These are phyloP conservation scores for Apostichopus japonicus DNA, from an alignment of 35 echinoderm and acorn worm genomes.

Conservation along the genomic window DNA sequence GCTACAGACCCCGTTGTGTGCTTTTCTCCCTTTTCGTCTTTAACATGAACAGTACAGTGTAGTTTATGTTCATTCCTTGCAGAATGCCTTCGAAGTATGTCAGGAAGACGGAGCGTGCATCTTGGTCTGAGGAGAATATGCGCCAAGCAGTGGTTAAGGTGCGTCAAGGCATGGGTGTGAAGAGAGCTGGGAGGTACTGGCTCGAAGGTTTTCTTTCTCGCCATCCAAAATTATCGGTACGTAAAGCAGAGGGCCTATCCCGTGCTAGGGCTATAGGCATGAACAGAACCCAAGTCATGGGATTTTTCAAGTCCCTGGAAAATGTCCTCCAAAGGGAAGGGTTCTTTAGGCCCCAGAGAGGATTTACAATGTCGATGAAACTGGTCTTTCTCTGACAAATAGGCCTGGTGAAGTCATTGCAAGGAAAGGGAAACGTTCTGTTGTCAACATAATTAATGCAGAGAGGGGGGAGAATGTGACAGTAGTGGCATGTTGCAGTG, in stretches of 20 bases:
- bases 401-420: not conserved
- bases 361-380: constrained; percentile 58
- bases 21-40: too few relatives aligned
- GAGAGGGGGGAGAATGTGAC: constrained; percentile 67
- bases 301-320: not conserved
- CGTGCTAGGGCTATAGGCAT: not conserved
- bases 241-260: not conserved
- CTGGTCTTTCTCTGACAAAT: constrained; percentile 1
- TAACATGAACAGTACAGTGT: too few relatives aligned
- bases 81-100: too few relatives aligned
- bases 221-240: not conserved
- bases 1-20: too few relatives aligned
- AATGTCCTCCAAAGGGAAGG: not conserved
- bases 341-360: not conserved
- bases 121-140: too few relatives aligned
- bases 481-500: constrained; percentile 65
- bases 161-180: not conserved
- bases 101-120: too few relatives aligned
- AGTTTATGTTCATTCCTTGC: too few relatives aligned
- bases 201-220: not conserved
- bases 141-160: too few relatives aligned
- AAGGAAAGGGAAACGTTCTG: not conserved
- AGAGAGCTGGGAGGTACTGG: not conserved
- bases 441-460: not conserved
- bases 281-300: not conserved